Evolutionary conservation across 2,888 invertebrate species (phyloP).

Genomic region (Hyposoter dolosus): DNA sequence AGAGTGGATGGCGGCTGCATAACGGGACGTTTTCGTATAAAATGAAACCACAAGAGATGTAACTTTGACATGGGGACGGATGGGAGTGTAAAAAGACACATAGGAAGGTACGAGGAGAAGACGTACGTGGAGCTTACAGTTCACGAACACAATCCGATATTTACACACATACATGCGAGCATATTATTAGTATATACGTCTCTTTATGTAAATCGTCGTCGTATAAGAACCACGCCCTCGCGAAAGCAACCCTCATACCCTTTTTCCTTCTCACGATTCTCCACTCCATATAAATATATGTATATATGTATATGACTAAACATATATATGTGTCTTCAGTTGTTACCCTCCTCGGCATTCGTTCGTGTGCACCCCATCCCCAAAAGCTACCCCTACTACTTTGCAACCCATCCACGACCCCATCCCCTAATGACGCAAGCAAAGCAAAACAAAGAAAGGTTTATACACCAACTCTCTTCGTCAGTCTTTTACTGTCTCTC

Average conservation of each 20-base stretch:
- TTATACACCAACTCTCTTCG: slow-evolving; percentile 83
- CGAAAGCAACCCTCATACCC: slow-evolving; percentile 73
- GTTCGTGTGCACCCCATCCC: slow-evolving; percentile 72
- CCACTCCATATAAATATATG: slow-evolving; percentile 24
- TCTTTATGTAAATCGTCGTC: slow-evolving; percentile 78
- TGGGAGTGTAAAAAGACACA: slow-evolving; percentile 27
- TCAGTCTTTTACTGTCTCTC: slow-evolving; percentile 14
- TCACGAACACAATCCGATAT: slow-evolving; percentile 65
- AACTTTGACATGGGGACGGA: slow-evolving; percentile 64
- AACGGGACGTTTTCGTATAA: slow-evolving; percentile 51
- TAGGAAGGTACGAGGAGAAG: slow-evolving; percentile 42
- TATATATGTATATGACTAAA: background rate
- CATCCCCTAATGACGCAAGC: slow-evolving; percentile 86
- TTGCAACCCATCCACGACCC: slow-evolving; percentile 71
- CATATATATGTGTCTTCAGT: background rate
- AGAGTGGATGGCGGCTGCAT: slow-evolving; percentile 31
- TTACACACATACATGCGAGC: slow-evolving; percentile 46
- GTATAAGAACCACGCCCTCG: slow-evolving; percentile 84
- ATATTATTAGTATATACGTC: slow-evolving; percentile 73
- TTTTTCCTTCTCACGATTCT: slow-evolving; percentile 37
- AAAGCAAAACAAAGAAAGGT: slow-evolving; percentile 86
- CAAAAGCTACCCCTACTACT: slow-evolving; percentile 62
- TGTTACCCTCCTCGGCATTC: slow-evolving; percentile 64
- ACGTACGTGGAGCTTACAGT: slow-evolving; percentile 55
- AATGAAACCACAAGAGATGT: slow-evolving; percentile 54